Percentiles rank a stretch among this genome's conserved stretches.
Conservation (phyloP, 1,140 invertebrate genomes). For the Melipona quadrifasciata region DNA sequence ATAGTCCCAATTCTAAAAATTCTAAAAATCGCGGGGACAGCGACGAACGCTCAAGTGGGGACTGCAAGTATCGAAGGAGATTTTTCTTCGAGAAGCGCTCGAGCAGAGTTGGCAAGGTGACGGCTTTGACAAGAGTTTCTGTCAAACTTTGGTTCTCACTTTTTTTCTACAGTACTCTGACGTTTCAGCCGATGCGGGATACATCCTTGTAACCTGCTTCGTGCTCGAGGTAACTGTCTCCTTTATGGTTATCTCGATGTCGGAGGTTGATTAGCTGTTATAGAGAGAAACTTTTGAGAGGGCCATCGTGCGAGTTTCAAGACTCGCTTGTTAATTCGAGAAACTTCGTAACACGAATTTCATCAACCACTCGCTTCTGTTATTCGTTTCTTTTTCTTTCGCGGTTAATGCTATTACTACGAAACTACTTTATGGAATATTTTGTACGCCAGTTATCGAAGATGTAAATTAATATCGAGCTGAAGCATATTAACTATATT, state of each 20-base stretch:
- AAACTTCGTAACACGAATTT: neutral
- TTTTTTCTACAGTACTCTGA: constrained; percentile 5
- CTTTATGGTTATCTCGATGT: neutral
- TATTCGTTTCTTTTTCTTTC: neutral
- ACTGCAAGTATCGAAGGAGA: no score
- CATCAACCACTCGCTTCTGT: neutral
- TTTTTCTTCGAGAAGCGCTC: no score
- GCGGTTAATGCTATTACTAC: no score
- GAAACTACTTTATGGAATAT: no score
- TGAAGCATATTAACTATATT: no score
- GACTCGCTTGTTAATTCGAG: neutral
- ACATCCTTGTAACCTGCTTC: constrained; percentile 1
- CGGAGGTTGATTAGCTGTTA: neutral
- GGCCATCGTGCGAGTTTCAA: neutral
- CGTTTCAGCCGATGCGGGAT: neutral
- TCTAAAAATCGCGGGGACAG: no score
- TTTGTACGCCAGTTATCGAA: no score
- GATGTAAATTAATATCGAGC: no score
- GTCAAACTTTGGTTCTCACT: neutral
- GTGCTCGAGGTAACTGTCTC: neutral
- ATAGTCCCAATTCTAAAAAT: no score
- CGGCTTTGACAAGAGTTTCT: no score
- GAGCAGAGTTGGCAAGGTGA: no score
- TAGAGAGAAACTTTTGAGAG: neutral
- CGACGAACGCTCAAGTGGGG: no score